Percentiles rank a stretch among this genome's conserved stretches.
These are phyloP conservation scores for Oligia latruncula DNA, from an alignment of 2,888 invertebrate species.

Conservation along the genomic window DNA sequence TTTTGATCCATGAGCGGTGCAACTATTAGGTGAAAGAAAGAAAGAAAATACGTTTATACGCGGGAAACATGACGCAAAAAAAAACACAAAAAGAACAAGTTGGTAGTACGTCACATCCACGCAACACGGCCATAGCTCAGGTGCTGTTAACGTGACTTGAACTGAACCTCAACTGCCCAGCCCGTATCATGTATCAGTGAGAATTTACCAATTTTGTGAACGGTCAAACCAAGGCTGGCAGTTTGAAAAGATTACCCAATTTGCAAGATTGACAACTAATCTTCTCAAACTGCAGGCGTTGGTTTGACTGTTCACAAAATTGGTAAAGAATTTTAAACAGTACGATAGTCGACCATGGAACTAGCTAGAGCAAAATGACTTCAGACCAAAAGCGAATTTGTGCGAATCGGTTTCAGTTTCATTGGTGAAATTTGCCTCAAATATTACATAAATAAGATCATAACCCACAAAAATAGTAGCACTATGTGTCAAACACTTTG, in stretches of 20 bases:
- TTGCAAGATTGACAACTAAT: not conserved
- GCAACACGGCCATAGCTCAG: not conserved
- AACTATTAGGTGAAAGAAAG: not conserved
- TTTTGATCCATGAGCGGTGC: not conserved
- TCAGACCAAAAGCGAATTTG: not conserved
- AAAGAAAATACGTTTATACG: not conserved
- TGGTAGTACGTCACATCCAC: not conserved
- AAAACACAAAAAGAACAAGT: not conserved
- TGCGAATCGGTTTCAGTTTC: not conserved
- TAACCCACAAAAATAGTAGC: slow-evolving; percentile 4
- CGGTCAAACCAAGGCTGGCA: too few species aligned
- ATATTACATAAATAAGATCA: not conserved
- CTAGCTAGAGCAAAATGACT: not conserved
- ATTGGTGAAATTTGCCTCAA: not conserved
- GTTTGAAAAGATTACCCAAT: too few species aligned
- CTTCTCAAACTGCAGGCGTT: not conserved
- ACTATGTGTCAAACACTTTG: slow-evolving; percentile 23
- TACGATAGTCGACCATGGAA: not conserved
- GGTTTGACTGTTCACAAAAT: not conserved
- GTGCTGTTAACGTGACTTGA: not conserved
- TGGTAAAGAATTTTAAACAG: not conserved
- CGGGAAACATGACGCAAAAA: not conserved
- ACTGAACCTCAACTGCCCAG: not conserved
- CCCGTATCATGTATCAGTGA: not conserved
- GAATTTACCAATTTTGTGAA: not conserved